phyloP scores from a whole-genome alignment of 1,140 invertebrate genomes.

The Platorchestia sp. region DNA sequence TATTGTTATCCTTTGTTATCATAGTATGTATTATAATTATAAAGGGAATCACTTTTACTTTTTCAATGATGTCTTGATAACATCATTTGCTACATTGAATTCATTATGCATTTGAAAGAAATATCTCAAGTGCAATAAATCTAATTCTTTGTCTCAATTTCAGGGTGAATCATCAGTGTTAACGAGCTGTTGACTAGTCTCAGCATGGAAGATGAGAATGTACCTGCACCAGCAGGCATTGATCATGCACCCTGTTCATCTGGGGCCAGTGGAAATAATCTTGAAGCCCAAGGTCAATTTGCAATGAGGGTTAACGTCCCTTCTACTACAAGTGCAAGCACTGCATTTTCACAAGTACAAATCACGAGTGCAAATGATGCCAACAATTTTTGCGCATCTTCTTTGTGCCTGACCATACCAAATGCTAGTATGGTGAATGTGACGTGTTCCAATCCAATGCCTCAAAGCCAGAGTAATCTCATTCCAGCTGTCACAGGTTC shows the following conservation, averaged over 20 bases:
- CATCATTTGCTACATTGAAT: too few species aligned
- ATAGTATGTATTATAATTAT: too few species aligned
- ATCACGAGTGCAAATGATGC: background rate
- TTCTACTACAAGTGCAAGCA: background rate
- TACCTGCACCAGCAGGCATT: background rate
- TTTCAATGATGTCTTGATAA: too few species aligned
- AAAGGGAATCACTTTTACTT: too few species aligned
- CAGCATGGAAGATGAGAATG: background rate
- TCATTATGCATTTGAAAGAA: too few species aligned
- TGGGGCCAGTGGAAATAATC: too few species aligned
- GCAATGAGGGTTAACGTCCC: background rate
- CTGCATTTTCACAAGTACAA: background rate
- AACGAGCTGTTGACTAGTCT: background rate
- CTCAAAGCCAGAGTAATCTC: background rate
- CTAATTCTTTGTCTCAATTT: background rate
- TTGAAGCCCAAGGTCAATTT: background rate
- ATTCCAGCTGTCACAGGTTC: background rate
- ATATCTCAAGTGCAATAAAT: background rate
- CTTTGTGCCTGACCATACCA: background rate
- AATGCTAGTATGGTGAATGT: background rate
- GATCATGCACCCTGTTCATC: too few species aligned
- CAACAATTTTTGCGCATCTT: background rate
- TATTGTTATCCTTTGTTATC: too few species aligned
- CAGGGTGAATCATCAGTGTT: background rate
- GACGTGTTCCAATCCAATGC: background rate